A percentile compares a stretch with the other conserved stretches of the same genome.
phyloP scores from a whole-genome alignment of 2,888 invertebrate genomes.

The Scaptomyza caliginosa region DNA sequence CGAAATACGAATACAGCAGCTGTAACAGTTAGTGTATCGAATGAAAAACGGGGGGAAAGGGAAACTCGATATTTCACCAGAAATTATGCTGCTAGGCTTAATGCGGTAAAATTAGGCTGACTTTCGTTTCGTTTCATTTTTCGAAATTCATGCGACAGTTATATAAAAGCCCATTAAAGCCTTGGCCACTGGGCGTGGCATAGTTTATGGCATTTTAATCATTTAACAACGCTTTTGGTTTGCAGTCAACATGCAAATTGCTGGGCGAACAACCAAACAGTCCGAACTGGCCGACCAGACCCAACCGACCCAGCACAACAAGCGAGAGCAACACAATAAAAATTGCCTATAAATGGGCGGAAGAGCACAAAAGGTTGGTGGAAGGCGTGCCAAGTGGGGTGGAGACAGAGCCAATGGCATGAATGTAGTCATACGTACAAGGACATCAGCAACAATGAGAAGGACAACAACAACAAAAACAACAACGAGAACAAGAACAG shows the following conservation, averaged over 20 bases:
- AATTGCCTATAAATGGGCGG: slow-evolving; percentile 77
- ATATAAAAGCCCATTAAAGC: slow-evolving; percentile 55
- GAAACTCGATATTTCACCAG: not conserved
- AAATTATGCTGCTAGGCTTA: slow-evolving; percentile 36
- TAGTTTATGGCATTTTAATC: slow-evolving; percentile 78
- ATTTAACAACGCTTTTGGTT: slow-evolving; percentile 67
- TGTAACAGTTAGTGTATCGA: slow-evolving; percentile 5
- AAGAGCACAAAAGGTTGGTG: slow-evolving; percentile 33
- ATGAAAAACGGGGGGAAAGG: not conserved
- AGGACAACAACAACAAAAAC: slow-evolving; percentile 7
- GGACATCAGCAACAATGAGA: slow-evolving; percentile 37
- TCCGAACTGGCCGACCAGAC: slow-evolving; percentile 30
- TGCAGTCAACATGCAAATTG: slow-evolving; percentile 78
- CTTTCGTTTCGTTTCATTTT: slow-evolving; percentile 17
- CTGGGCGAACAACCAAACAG: slow-evolving; percentile 46
- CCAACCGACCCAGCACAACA: slow-evolving; percentile 25
- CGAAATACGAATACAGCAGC: slow-evolving; percentile 12
- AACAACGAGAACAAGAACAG: not conserved
- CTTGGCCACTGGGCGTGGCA: slow-evolving; percentile 43
- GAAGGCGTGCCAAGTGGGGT: not conserved
- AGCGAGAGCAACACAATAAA: slow-evolving; percentile 63
- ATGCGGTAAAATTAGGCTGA: slow-evolving; percentile 57
- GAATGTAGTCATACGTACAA: slow-evolving; percentile 58
- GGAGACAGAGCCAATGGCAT: slow-evolving; percentile 28
- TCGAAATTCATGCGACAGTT: slow-evolving; percentile 20